phyloP scores from a whole-genome alignment of 2,888 invertebrate genomes.

The Rhodophaea formosa region DNA sequence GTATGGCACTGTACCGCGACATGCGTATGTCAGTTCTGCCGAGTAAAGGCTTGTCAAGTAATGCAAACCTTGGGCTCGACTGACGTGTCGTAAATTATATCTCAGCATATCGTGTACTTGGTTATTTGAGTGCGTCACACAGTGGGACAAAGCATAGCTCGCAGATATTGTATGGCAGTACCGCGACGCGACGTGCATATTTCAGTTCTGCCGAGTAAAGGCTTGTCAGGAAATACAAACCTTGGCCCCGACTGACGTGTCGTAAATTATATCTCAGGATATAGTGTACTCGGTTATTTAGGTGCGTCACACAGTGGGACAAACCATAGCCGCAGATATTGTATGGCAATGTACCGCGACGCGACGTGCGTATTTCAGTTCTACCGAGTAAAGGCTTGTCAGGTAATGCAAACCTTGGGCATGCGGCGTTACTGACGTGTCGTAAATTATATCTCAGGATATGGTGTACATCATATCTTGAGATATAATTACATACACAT shows the following conservation, averaged over 20 bases:
- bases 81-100: background rate
- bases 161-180: too few relatives aligned
- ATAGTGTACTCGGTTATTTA: too few relatives aligned
- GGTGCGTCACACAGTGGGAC: too few relatives aligned
- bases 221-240: background rate
- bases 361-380: background rate
- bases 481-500: too few relatives aligned
- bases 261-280: too few relatives aligned
- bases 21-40: background rate
- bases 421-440: background rate
- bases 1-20: background rate
- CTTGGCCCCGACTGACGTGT: background rate
- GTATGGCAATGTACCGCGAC: background rate
- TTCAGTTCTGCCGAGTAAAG: slow-evolving; percentile 3
- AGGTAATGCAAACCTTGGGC: background rate
- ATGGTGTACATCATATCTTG: too few relatives aligned
- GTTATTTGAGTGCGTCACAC: too few relatives aligned
- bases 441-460: too few relatives aligned
- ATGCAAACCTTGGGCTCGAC: background rate
- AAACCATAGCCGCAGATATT: background rate
- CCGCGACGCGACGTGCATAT: background rate
- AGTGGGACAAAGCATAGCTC: background rate
- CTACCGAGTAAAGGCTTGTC: slow-evolving; percentile 2
- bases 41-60: slow-evolving; percentile 3
- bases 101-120: too few relatives aligned